Evolutionary conservation across 2,113 vertebrate genomes (phyloP), one percentile per base, ranked within the genome.

Genomic region (Rhinopomastus cyanomelas): DNA sequence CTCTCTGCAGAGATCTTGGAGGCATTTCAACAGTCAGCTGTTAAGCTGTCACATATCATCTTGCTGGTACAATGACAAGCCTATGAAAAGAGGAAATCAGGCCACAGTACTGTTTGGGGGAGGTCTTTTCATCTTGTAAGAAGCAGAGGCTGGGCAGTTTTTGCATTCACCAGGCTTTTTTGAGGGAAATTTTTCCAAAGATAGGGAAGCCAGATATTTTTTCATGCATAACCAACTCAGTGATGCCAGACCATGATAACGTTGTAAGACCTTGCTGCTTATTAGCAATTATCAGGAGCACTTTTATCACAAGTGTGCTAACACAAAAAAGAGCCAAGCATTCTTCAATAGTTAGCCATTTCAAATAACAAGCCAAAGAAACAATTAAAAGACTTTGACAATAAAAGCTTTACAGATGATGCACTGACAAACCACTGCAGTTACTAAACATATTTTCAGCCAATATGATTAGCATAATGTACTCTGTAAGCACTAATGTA

Each of bases 381-480:
- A 94, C 69, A 92, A 92, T 83, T 89, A 89, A 81, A 81, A 84
- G 26, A 32, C 57, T 81, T 84, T 44, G 73, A 83, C 66, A 92
- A 92, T 92, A 95, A 94, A 92, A 68, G 57, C 66, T 88, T 90
- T 90, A 77, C 59, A 84, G 77, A 84, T 78, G 83, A 94, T 76
- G 22, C 53, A 69, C 30, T 1, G 3, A 90, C 76, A 93, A 95
- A 61, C 66, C 71, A 44, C 73, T 88, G 68, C 77, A 90, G 88
- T 90, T 94, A 79, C 80, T 84, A 92, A 85, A 88, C 51, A 27
- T 88, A 64, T 93, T 95, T 93, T 81, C 90, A 76, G 83, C 66
- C 94, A 88, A 89, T 90, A 73, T 27, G 60, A 80, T 81, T 90
- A 91, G 60, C 62, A 86, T 87, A 81, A 88, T 73, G 74, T 72